phyloP scores from a whole-genome alignment of 2,797 vertebrate species.

The Okamejei kenojei region DNA sequence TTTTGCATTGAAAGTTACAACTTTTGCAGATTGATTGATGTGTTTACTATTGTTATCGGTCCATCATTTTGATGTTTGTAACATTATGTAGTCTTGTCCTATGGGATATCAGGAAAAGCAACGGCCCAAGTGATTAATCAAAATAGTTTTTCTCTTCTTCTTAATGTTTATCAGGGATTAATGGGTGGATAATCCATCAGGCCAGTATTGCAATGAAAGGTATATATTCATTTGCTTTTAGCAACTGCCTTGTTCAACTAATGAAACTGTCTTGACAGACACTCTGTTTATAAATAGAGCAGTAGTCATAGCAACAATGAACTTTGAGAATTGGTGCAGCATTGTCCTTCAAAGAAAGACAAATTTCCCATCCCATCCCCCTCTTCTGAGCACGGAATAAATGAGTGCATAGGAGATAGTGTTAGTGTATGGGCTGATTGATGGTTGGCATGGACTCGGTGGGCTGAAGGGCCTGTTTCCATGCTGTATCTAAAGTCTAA shows the following conservation, averaged over 20 bases:
- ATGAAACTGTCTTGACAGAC: background rate
- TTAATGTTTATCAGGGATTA: background rate
- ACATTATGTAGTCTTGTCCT: background rate
- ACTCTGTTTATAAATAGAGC: background rate
- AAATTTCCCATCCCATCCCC: background rate
- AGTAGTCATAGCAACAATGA: conserved; percentile 12
- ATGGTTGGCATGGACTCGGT: too few relatives aligned
- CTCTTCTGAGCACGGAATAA: background rate
- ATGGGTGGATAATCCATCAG: background rate
- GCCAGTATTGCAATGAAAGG: background rate
- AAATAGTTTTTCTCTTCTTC: background rate
- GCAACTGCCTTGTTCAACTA: background rate
- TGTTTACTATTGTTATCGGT: background rate
- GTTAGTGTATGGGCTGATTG: too few relatives aligned
- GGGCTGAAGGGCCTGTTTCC: too few relatives aligned
- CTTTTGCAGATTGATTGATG: background rate
- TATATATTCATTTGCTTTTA: background rate
- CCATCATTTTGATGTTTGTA: background rate
- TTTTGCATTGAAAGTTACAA: background rate
- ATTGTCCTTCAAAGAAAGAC: background rate
- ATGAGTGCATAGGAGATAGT: too few relatives aligned
- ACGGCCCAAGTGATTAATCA: background rate
- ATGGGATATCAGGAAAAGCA: background rate
- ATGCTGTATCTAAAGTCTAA: too few relatives aligned
- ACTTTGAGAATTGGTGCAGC: background rate